phyloP scores from a whole-genome alignment of 2,797 vertebrate species.

The Hippopotamyrus pictus region DNA sequence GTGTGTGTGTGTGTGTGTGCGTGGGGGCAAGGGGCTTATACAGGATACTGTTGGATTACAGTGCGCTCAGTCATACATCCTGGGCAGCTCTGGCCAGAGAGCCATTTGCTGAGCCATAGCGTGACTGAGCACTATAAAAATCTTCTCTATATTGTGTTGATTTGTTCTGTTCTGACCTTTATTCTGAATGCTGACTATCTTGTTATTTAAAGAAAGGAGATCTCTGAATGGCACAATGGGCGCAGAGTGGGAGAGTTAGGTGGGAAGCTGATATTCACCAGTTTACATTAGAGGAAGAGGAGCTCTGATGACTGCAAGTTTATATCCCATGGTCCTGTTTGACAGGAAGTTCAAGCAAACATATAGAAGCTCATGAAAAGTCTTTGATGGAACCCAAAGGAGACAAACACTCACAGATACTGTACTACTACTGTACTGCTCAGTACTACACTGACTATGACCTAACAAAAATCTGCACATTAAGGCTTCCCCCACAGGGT shows the following conservation, averaged over 20 bases:
- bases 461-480: not conserved
- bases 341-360: not conserved
- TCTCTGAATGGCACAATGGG: not conserved
- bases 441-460: not conserved
- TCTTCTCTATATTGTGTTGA: conserved; percentile 6
- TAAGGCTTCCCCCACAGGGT: not conserved
- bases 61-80: not conserved
- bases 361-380: not conserved
- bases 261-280: not conserved
- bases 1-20: not conserved
- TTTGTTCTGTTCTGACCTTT: not conserved
- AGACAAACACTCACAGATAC: not conserved
- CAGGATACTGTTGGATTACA: not conserved
- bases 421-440: not conserved
- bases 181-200: not conserved
- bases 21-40: not conserved
- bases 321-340: not conserved
- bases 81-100: not conserved
- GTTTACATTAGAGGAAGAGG: not conserved
- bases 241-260: not conserved
- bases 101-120: not conserved
- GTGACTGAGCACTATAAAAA: not conserved
- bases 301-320: not conserved
- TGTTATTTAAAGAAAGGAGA: not conserved
- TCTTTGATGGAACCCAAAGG: not conserved